A percentile compares a stretch with the other conserved stretches of the same genome.
These are phyloP conservation scores for Tetramorium alpestre DNA, from an alignment of 1,140 invertebrate genomes.

Conservation along the genomic window DNA sequence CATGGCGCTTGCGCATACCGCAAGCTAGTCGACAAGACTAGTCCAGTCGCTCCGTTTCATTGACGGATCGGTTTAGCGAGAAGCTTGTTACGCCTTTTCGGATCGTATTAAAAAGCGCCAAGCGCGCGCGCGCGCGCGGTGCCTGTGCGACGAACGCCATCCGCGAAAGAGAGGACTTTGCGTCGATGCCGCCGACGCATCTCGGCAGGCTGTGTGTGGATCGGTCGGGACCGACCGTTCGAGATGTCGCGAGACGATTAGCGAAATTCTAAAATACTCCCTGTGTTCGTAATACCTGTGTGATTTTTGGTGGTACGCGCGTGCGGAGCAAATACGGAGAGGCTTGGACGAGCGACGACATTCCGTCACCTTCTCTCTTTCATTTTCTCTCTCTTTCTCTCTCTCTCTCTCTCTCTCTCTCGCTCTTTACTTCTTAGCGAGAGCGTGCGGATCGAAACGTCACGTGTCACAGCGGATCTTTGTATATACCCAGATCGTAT, in stretches of 20 bases:
- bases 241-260: conserved; percentile 14
- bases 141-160: conserved; percentile 43
- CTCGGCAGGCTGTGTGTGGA: background rate
- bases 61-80: conserved; percentile 70
- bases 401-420: background rate
- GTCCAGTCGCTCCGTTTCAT: conserved; percentile 83
- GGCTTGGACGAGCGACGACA: background rate
- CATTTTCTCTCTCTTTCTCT: background rate
- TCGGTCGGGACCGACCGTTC: background rate
- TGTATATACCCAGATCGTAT: conserved; percentile 17
- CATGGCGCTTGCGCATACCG: conserved; percentile 85
- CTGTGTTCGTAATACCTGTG: conserved; percentile 38
- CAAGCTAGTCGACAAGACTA: conserved; percentile 85
- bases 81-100: conserved; percentile 61
- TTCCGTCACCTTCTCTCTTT: background rate
- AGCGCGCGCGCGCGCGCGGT: conserved; percentile 31
- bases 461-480: background rate
- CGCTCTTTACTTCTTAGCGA: background rate
- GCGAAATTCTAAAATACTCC: conserved; percentile 46
- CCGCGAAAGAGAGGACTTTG: conserved; percentile 13
- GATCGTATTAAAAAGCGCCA: conserved; percentile 11
- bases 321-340: background rate
- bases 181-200: background rate
- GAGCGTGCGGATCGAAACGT: background rate
- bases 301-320: background rate